phyloP scores from a whole-genome alignment of 92 coral and sea anemone genomes.

The Palythoa grandis region DNA sequence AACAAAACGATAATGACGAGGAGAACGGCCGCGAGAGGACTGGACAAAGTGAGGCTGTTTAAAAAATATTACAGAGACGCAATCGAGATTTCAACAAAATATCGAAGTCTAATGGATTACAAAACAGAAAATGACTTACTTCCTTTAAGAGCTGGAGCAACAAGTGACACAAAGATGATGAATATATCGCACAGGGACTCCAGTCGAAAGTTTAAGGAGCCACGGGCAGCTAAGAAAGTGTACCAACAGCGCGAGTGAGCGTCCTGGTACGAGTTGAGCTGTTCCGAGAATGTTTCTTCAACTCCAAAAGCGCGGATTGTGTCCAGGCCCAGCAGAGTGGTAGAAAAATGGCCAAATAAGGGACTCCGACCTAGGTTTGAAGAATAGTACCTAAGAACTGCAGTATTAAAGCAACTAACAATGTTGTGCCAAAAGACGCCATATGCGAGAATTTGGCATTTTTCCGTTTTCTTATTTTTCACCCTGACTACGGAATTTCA shows the following conservation, averaged over 20 bases:
- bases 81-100: not conserved
- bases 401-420: not conserved
- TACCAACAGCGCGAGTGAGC: conserved; percentile 93
- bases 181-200: conserved; percentile 77
- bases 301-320: conserved; percentile 89
- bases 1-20: too few relatives aligned
- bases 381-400: too few relatives aligned
- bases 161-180: conserved; percentile 77
- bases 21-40: too few relatives aligned
- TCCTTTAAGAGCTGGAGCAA: conserved; percentile 80
- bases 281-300: conserved; percentile 77
- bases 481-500: too few relatives aligned
- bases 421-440: not conserved
- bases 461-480: too few relatives aligned
- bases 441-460: not conserved
- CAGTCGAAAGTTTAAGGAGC: conserved; percentile 83
- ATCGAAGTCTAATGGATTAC: not conserved
- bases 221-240: conserved; percentile 73
- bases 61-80: too few relatives aligned
- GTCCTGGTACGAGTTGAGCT: conserved; percentile 81
- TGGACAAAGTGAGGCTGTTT: too few relatives aligned
- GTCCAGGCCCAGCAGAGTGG: conserved; percentile 92
- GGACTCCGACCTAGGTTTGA: conserved; percentile 85
- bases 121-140: conserved; percentile 44
- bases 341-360: conserved; percentile 88